Evolutionary conservation across 2,888 invertebrate genomes (phyloP), one percentile per base, ranked within the genome.

Genomic region (Pegoplata infirma): DNA sequence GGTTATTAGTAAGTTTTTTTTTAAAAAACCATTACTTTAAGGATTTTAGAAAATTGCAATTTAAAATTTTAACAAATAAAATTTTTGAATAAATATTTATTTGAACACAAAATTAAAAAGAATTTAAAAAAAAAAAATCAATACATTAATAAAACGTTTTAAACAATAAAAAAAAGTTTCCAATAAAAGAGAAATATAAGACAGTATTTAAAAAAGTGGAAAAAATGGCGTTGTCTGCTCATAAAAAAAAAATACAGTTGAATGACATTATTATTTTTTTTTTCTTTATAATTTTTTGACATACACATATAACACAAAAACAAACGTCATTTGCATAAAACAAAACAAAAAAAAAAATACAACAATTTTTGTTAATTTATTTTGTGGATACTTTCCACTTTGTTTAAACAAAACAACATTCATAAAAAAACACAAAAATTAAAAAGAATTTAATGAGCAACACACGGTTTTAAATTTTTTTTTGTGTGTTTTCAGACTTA

Each of bases 211-310:
- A 25, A 44, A 59, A 21, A 64, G 40, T 49, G 36, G 56, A 64
- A 56, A 56, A 73, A 66, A 66, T 73, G 73, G 73, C 73, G 28
- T 47, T 23, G 47, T 49, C 53, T 66, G 51, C 6, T 64, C 16
- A 8, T 23, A 58, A 36, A 59, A 55, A 56, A 63, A 46, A 47
- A 32, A 59, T 14, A 67, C 74, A 61, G 74, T 74, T 74, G 74
- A 74, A 67, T 74, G 74, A 74, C 74, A 59, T 74, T 74, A 49
- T 66, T 72, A 58, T 73, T 17, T 64, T 73, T 58, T 56, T 12
- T 68, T 17, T 40, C 7, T 55, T 63, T 72, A 23, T 49, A 56
- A 64, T 58, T 58, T n/a, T 72, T 73, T 73, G 63, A 59, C 59
- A 66, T 44, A 66, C 44, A 58, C 56, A 66, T 23, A 51, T 51